phyloP scores from a whole-genome alignment of 2,113 vertebrate species.

The Felis chaus region DNA sequence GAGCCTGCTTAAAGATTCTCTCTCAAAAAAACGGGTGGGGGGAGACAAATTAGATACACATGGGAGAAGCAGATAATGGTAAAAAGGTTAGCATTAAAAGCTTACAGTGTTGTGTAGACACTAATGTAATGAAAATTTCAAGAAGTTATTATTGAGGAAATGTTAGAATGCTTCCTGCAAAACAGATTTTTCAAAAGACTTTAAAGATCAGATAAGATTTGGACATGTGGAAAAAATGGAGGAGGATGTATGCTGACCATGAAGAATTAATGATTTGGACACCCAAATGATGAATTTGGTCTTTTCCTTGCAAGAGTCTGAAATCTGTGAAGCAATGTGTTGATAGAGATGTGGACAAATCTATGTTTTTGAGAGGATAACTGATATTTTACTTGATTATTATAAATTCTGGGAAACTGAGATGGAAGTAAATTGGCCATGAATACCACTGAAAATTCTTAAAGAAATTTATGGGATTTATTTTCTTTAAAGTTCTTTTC shows the following conservation, averaged over 20 bases:
- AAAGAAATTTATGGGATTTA: not conserved
- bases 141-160: not conserved
- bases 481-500: not conserved
- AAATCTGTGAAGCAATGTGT: not conserved
- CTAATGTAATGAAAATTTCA: not conserved
- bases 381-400: not conserved
- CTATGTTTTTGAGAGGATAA: not conserved
- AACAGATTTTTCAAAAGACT: not conserved
- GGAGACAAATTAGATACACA: not conserved
- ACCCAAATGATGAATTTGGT: not conserved
- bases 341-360: not conserved
- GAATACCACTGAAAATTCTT: not conserved
- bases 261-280: not conserved
- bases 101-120: not conserved
- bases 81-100: not conserved
- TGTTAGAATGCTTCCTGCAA: not conserved
- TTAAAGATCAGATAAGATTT: not conserved
- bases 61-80: not conserved
- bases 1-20: no score
- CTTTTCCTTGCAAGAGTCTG: not conserved
- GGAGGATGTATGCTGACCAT: not conserved
- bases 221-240: not conserved
- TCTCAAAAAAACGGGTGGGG: no score
- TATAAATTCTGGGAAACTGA: not conserved
- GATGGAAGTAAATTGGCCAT: not conserved